phyloP scores from a whole-genome alignment of 2,113 vertebrate genomes.

The Peromyscus polionotus region DNA sequence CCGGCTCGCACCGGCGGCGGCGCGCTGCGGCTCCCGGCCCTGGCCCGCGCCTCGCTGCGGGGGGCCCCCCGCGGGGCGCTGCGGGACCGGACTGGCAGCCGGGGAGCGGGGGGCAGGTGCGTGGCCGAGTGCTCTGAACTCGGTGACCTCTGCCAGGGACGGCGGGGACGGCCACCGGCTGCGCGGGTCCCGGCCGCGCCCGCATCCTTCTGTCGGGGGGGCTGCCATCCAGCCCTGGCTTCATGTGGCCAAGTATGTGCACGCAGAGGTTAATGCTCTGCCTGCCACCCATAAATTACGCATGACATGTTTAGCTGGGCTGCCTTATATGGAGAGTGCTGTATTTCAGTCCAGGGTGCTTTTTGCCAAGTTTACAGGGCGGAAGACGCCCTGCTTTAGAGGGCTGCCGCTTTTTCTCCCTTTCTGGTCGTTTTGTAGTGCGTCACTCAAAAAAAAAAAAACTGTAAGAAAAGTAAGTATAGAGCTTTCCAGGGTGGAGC shows the following conservation, averaged over 20 bases:
- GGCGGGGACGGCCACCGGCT: not conserved
- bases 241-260: constrained; percentile 84
- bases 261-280: constrained; percentile 90
- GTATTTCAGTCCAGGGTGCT: constrained; percentile 87
- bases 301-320: constrained; percentile 92
- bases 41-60: not conserved
- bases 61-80: not conserved
- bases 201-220: not conserved
- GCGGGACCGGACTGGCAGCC: no score
- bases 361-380: constrained; percentile 87
- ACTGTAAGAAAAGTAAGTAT: constrained; percentile 89
- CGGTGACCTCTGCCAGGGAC: constrained; percentile 39
- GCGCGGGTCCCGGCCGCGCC: not conserved
- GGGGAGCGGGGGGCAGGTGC: constrained; percentile 80
- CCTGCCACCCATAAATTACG: constrained; percentile 91
- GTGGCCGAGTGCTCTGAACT: constrained; percentile 51
- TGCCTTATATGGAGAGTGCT: constrained; percentile 92
- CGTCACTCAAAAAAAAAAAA: constrained; percentile 85
- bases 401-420: constrained; percentile 59
- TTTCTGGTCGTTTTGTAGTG: constrained; percentile 86
- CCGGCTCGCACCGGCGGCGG: not conserved
- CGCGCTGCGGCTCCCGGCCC: not conserved
- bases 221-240: constrained; percentile 61
- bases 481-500: constrained; percentile 19
- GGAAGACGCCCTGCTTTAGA: constrained; percentile 80